These are phyloP conservation scores for Prunella strophiata DNA, from an alignment of 2,797 vertebrate genomes.

Conservation along the genomic window DNA sequence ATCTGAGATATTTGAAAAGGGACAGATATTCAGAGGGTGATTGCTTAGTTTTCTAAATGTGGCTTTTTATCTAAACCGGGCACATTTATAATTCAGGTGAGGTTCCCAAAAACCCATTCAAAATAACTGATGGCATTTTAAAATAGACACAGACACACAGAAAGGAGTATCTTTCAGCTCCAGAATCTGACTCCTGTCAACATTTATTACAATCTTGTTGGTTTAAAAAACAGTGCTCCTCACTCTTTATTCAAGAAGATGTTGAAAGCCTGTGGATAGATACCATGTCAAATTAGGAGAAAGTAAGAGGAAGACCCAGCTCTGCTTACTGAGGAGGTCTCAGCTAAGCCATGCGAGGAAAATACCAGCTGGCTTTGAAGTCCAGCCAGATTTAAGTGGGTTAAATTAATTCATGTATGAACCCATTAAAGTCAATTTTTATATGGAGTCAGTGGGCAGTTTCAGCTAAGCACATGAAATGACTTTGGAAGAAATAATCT, in stretches of 20 bases:
- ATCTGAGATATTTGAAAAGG: not conserved
- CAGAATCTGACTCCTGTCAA: not conserved
- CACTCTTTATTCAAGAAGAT: not conserved
- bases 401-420: not conserved
- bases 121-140: not conserved
- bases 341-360: not conserved
- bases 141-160: not conserved
- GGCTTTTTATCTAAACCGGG: not conserved
- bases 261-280: not conserved
- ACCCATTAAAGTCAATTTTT: not conserved
- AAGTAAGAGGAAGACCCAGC: not conserved
- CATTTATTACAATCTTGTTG: not conserved
- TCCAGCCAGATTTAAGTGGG: not conserved
- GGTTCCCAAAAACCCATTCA: not conserved
- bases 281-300: not conserved
- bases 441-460: not conserved
- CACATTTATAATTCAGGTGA: not conserved
- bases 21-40: not conserved
- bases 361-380: constrained; percentile 4
- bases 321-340: not conserved
- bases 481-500: not conserved
- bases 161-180: not conserved
- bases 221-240: not conserved
- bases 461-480: not conserved
- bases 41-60: not conserved